Percentiles rank a stretch among this genome's conserved stretches.
Evolutionary conservation across 1,140 invertebrate species (phyloP).

Genomic region (Formica exsecta): DNA sequence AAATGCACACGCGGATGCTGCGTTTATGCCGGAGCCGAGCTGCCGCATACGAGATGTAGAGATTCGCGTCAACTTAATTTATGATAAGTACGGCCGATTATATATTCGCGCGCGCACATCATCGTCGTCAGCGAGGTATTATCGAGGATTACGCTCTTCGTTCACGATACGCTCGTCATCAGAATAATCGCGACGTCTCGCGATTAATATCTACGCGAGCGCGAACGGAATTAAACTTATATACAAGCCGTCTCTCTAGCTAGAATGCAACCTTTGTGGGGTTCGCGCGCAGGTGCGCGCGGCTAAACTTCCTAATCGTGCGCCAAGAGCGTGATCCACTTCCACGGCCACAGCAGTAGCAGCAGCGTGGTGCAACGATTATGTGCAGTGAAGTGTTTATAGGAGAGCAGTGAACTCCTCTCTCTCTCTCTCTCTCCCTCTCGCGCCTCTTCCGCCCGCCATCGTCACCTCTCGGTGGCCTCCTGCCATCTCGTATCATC

Average conservation of each 20-base stretch:
- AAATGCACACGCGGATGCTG: slow-evolving; percentile 50
- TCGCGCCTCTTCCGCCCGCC: slow-evolving; percentile 15
- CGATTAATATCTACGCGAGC: not conserved
- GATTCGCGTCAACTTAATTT: slow-evolving; percentile 5
- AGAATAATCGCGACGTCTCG: not conserved
- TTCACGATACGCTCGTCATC: not conserved
- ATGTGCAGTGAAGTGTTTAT: slow-evolving; percentile 75
- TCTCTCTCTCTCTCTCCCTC: not conserved
- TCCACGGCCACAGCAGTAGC: not conserved
- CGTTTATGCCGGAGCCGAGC: slow-evolving; percentile 23
- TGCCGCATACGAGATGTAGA: slow-evolving; percentile 18
- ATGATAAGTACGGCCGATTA: slow-evolving; percentile 7
- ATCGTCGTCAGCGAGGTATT: not conserved
- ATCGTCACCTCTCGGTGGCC: not conserved
- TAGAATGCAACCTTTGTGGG: not conserved
- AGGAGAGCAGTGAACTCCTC: slow-evolving; percentile 70
- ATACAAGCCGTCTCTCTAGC: not conserved
- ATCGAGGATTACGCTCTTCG: not conserved
- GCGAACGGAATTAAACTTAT: slow-evolving; percentile 4
- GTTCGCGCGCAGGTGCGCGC: slow-evolving; percentile 11
- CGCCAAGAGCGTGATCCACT: slow-evolving; percentile 33
- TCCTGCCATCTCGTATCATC: slow-evolving; percentile 12
- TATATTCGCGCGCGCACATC: not conserved
- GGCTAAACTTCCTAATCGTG: slow-evolving; percentile 44
- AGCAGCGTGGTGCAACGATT: slow-evolving; percentile 65